Conservation (phyloP, 2,797 vertebrate genomes). For the Danio aesculapii region DNA sequence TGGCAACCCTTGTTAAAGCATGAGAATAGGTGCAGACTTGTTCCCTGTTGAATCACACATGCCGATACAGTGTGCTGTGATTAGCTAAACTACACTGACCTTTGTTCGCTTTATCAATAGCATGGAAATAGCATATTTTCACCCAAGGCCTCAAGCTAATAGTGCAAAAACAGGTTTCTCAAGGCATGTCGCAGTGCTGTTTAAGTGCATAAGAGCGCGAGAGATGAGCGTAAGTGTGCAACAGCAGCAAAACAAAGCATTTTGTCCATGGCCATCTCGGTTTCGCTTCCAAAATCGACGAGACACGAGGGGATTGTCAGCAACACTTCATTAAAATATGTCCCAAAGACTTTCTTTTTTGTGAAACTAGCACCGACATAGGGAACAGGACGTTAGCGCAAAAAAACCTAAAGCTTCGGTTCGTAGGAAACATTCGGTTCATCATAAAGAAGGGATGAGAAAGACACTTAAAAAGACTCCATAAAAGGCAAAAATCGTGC, state of each 20-base stretch:
- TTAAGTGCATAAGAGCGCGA: constrained; percentile 56
- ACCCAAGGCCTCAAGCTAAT: constrained; percentile 37
- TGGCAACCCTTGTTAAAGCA: constrained; percentile 23
- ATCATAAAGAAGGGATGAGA: constrained; percentile 3
- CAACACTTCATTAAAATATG: constrained; percentile 26
- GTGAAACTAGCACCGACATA: neutral
- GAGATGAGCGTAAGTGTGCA: constrained; percentile 34
- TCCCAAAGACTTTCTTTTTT: neutral
- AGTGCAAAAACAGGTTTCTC: constrained; percentile 52
- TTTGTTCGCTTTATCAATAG: constrained; percentile 26
- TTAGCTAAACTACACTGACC: constrained; percentile 29
- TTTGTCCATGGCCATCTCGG: neutral
- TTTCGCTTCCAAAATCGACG: neutral
- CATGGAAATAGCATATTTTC: constrained; percentile 39
- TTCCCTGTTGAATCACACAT: constrained; percentile 13
- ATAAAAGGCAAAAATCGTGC: constrained; percentile 53
- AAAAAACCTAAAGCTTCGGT: neutral
- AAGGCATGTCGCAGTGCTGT: constrained; percentile 53
- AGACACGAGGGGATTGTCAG: constrained; percentile 24
- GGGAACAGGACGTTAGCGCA: constrained; percentile 24
- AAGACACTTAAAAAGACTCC: neutral
- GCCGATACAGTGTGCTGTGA: neutral
- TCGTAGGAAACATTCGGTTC: constrained; percentile 1
- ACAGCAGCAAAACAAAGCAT: constrained; percentile 22
- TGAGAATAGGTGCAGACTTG: constrained; percentile 13